Percentiles rank a stretch among this genome's conserved stretches.
Conservation (phyloP, 2,888 invertebrate species). For the Coenonympha glycerion region DNA sequence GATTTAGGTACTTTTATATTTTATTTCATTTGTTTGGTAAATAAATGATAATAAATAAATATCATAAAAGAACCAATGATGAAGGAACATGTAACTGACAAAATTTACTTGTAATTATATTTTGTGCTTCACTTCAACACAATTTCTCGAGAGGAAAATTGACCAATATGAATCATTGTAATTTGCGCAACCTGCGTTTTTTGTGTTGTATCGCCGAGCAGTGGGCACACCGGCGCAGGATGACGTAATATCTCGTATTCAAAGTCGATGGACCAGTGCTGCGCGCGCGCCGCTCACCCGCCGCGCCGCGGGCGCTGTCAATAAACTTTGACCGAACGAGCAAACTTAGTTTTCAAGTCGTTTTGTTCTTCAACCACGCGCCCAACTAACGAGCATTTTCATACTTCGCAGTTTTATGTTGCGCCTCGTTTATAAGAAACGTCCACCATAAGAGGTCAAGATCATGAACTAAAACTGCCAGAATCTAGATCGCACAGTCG, state of each 20-base stretch:
- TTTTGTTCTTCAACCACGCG: slow-evolving; percentile 41
- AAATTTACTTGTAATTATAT: too few species aligned
- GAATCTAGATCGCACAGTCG: slow-evolving; percentile 51
- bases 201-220: slow-evolving; percentile 47
- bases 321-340: slow-evolving; percentile 68
- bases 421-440: slow-evolving; percentile 1
- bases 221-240: too few species aligned
- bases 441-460: slow-evolving; percentile 41
- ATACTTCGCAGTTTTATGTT: slow-evolving; percentile 5
- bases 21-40: too few species aligned
- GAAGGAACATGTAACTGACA: too few species aligned
- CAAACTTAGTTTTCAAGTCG: slow-evolving; percentile 49
- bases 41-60: too few species aligned
- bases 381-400: slow-evolving; percentile 6
- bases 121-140: neutral
- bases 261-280: slow-evolving; percentile 46
- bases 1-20: too few species aligned
- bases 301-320: slow-evolving; percentile 67
- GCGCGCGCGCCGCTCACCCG: slow-evolving; percentile 42
- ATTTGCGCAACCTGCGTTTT: slow-evolving; percentile 49
- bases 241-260: slow-evolving; percentile 57
- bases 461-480: slow-evolving; percentile 45
- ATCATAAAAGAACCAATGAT: too few species aligned
- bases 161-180: slow-evolving; percentile 41
- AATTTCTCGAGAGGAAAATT: neutral